Evolutionary conservation across 2,113 vertebrate genomes (phyloP).

Genomic region (Cynoglossus semilaevis): DNA sequence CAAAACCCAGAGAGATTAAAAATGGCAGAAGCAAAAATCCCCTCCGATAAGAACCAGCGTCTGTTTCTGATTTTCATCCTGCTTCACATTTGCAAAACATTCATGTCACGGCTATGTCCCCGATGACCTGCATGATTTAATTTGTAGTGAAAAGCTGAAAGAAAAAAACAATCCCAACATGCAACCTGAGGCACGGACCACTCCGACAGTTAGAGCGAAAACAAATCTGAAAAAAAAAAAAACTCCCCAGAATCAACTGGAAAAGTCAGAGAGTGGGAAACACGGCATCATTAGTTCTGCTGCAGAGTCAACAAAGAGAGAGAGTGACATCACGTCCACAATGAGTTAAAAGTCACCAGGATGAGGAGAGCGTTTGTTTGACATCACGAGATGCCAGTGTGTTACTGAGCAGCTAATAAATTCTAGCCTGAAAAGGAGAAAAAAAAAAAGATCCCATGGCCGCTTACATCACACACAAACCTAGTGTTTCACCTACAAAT

Average conservation of each 20-base stretch:
- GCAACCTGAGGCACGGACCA: constrained; percentile 7
- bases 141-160: constrained; percentile 14
- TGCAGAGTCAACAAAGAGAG: constrained; percentile 4
- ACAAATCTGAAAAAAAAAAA: constrained; percentile 25
- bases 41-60: constrained; percentile 6
- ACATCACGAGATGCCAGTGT: neutral
- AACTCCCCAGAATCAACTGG: constrained; percentile 1
- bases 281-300: constrained; percentile 1
- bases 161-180: neutral
- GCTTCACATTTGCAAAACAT: neutral
- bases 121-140: constrained; percentile 23
- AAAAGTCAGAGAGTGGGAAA: constrained; percentile 9
- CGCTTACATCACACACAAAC: neutral
- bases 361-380: constrained; percentile 32
- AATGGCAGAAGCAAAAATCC: neutral
- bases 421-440: constrained; percentile 7
- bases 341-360: constrained; percentile 17
- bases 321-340: constrained; percentile 14
- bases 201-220: neutral
- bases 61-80: constrained; percentile 7
- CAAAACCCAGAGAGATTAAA: constrained; percentile 1
- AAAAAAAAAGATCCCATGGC: constrained; percentile 5
- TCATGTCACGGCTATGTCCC: constrained; percentile 12
- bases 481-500: neutral
- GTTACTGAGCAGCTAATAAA: constrained; percentile 35